Conservation (phyloP, 2,797 vertebrate species). For the Alcedo atthis region DNA sequence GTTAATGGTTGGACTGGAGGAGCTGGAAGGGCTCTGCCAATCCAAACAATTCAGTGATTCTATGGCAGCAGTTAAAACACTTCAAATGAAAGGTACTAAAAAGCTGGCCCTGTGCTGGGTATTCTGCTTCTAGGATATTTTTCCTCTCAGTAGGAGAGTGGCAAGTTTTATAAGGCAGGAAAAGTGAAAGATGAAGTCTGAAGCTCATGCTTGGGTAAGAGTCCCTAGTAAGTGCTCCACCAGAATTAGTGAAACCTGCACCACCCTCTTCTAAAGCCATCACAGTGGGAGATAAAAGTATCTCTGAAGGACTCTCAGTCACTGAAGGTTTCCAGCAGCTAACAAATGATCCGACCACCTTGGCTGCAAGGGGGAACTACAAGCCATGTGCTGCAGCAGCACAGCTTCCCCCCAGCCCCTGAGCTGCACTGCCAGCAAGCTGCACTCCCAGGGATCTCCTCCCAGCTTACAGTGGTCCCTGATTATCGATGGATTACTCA, state of each 20-base stretch:
- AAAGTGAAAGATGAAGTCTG: neutral
- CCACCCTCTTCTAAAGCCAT: neutral
- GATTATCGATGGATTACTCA: neutral
- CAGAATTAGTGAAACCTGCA: neutral
- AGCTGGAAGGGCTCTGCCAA: too few species aligned
- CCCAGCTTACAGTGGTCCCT: neutral
- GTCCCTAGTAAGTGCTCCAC: neutral
- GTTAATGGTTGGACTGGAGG: too few species aligned
- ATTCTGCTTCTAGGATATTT: neutral
- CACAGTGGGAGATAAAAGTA: neutral
- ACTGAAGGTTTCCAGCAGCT: neutral
- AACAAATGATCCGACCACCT: neutral
- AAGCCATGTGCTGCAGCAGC: neutral
- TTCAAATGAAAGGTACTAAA: neutral
- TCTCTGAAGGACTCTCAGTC: neutral
- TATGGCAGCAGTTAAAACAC: neutral
- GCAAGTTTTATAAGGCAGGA: neutral
- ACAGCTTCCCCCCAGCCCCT: neutral
- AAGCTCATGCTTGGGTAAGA: neutral
- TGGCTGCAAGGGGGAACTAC: neutral
- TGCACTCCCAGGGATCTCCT: neutral
- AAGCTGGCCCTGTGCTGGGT: rapidly evolving
- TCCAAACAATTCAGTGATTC: too few species aligned
- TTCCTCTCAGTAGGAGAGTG: neutral
- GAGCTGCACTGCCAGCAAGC: neutral